A percentile compares a stretch with the other conserved stretches of the same genome.
These are phyloP conservation scores for Camponotus vicinus DNA, from an alignment of 1,140 invertebrate genomes.

Conservation along the genomic window DNA sequence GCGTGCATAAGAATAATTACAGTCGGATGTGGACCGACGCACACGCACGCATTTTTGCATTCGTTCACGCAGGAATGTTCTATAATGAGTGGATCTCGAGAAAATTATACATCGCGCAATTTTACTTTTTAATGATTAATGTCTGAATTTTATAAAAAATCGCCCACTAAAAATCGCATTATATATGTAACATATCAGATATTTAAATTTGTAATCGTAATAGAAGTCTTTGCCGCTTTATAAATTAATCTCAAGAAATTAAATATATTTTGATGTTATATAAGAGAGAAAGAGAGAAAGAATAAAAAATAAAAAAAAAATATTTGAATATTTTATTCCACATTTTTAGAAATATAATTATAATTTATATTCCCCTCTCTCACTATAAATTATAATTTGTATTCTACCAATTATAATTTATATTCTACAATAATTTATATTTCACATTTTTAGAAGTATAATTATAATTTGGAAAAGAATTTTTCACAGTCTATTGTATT, in stretches of 20 bases:
- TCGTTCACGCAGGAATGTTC: background rate
- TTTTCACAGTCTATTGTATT: background rate
- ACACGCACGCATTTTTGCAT: slow-evolving; percentile 34
- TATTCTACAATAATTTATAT: background rate
- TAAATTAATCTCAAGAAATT: background rate
- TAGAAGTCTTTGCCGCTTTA: background rate
- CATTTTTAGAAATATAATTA: background rate
- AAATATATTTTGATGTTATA: background rate
- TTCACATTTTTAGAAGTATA: background rate
- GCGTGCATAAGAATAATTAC: slow-evolving; percentile 65
- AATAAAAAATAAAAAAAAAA: background rate
- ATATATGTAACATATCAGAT: background rate
- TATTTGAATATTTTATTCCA: slow-evolving; percentile 2
- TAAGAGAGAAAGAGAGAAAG: no score
- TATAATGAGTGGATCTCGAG: slow-evolving; percentile 3
- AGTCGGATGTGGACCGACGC: slow-evolving; percentile 8
- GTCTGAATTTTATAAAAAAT: background rate
- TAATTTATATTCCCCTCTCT: no score
- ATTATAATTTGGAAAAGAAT: background rate
- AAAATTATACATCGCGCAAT: background rate
- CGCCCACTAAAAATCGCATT: background rate
- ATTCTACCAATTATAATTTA: no score
- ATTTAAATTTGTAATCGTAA: background rate
- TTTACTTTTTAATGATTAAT: slow-evolving; percentile 11
- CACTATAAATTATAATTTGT: no score